These are phyloP conservation scores for Chinchilla lanigera DNA, from an alignment of 2,113 vertebrate genomes.

Conservation along the genomic window DNA sequence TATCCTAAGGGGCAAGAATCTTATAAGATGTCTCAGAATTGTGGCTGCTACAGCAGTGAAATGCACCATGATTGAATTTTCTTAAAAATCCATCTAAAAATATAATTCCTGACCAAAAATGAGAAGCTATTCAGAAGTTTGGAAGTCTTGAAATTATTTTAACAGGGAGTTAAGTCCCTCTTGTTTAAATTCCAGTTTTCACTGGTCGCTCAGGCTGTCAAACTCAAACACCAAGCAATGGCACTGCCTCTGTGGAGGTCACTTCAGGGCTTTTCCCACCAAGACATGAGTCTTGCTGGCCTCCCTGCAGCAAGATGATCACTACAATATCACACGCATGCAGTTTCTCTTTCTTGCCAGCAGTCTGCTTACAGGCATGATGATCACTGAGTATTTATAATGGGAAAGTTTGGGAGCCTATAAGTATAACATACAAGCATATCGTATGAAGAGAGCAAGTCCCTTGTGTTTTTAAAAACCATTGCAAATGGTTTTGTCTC, in stretches of 20 bases:
- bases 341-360: not conserved
- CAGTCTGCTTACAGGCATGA: not conserved
- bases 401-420: not conserved
- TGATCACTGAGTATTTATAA: not conserved
- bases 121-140: not conserved
- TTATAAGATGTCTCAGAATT: not conserved
- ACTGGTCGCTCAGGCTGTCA: not conserved
- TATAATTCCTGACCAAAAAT: not conserved
- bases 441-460: not conserved
- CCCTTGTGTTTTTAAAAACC: not conserved
- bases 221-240: not conserved
- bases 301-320: not conserved
- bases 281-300: not conserved
- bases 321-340: accelerated
- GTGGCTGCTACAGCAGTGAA: not conserved
- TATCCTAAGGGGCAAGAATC: not conserved
- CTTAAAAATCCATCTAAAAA: not conserved
- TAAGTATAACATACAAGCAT: not conserved
- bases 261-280: not conserved
- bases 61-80: not conserved
- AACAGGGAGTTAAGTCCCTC: not conserved
- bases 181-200: not conserved
- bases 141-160: not conserved
- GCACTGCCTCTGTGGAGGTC: not conserved
- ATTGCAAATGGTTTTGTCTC: not conserved